Base-by-base conservation (phyloP, 2,797 vertebrate species). In the Remorina albescens region DNA sequence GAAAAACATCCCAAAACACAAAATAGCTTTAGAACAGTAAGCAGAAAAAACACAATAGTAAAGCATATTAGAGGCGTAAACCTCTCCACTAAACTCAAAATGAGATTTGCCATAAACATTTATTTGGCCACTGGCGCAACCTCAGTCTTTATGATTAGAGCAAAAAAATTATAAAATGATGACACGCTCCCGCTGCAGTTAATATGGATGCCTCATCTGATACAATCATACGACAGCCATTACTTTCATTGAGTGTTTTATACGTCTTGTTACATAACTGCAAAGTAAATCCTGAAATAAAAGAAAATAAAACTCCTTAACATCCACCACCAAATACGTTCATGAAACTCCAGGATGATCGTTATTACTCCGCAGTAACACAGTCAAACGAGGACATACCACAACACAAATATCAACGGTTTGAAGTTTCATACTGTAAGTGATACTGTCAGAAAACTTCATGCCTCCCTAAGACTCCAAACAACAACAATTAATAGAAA, bases 41-140 rank as follows among this genome's bases (percentile, higher is more conserved):
- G 21, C 21, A 56, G 42, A 66, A 47, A 18, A 19, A 39, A 36
- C n/a, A 21, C 9, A 2, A 41, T 18, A 18, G 42, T 4, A 26
- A 11, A 21, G 25, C 54, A 54, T 21, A 65, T 65, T 12, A 39
- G 2, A 16, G 6, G 3, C 0, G 2, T 28, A 42, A 47, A 61
- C 61, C 68, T 63, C 46, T 65, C 47, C 53, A 64, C 67, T 62
- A 9, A 55, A 53, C 32, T 58, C 4, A 11, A 46, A 41, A 51
- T 58, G 16, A 67, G 41, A 49, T 12, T 23, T 15, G 3, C 15
- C 19, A 12, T 39, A 44, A 46, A 57, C 6, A 46, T 67, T 44
- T 46, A 12, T 56, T 36, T 25, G 41, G 18, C 16, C 8, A 11
- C 12, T 23, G 51, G 19, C n/a, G 18, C 7, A 25, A 34, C n/a